Percentiles rank a stretch among this genome's conserved stretches.
These are phyloP conservation scores for Xenus cinereus DNA, from an alignment of 2,113 vertebrate species.

Conservation along the genomic window DNA sequence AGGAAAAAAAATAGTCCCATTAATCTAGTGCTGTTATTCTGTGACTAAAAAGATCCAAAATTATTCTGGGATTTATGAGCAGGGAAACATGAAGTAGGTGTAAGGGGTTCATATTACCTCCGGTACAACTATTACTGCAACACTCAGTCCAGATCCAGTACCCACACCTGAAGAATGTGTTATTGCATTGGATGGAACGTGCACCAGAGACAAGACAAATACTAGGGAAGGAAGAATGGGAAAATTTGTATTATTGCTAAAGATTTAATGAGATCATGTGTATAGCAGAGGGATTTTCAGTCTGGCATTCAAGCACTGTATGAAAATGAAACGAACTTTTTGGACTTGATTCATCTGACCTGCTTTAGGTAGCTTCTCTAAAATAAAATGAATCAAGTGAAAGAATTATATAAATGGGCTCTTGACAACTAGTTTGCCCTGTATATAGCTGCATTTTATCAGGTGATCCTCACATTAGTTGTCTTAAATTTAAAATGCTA, in stretches of 20 bases:
- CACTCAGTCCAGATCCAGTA: background rate
- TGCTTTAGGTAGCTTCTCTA: background rate
- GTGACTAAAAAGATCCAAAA: background rate
- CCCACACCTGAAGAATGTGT: background rate
- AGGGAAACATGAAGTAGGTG: background rate
- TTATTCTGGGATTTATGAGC: background rate
- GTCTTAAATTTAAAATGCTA: background rate
- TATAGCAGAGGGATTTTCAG: background rate
- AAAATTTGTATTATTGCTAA: background rate
- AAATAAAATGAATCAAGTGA: background rate
- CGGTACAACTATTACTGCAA: background rate
- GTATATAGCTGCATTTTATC: background rate
- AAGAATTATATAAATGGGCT: background rate
- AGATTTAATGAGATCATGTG: background rate
- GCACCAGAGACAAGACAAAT: background rate
- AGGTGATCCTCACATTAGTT: background rate
- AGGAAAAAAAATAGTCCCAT: background rate
- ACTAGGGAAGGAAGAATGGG: background rate
- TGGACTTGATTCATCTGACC: background rate
- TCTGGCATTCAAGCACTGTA: background rate
- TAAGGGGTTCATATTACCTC: background rate
- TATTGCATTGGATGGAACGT: accelerated
- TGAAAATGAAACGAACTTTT: background rate
- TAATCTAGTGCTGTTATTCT: background rate
- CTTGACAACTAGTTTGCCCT: background rate